Evolutionary conservation across 2,113 vertebrate species (phyloP).

Genomic region (rabbit (Oryctolagus cuniculus)): mOryCun1.1 NC_091453.1:24316501-24317000

Average conservation of each 20-base stretch:
- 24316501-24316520: too few relatives aligned
- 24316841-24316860: not conserved
- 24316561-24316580: not conserved
- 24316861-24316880: not conserved
- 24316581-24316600: not conserved
- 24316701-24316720: not conserved
- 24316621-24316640: not conserved
- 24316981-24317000: not conserved
- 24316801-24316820: not conserved
- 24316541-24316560: not conserved
- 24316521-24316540: too few relatives aligned
- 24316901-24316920: slow-evolving; percentile 4
- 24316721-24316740: not conserved
- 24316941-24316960: not conserved
- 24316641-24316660: not conserved
- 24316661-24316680: not conserved
- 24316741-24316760: not conserved
- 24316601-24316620: not conserved
- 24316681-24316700: not conserved
- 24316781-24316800: slow-evolving; percentile 1
- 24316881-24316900: not conserved
- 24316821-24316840: not conserved
- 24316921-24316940: not conserved
- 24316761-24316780: not conserved
- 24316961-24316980: not conserved